Evolutionary conservation across 2,113 vertebrate species (phyloP), one percentile per base, ranked within the genome.

Genomic region (Gymnogyps californianus): DNA sequence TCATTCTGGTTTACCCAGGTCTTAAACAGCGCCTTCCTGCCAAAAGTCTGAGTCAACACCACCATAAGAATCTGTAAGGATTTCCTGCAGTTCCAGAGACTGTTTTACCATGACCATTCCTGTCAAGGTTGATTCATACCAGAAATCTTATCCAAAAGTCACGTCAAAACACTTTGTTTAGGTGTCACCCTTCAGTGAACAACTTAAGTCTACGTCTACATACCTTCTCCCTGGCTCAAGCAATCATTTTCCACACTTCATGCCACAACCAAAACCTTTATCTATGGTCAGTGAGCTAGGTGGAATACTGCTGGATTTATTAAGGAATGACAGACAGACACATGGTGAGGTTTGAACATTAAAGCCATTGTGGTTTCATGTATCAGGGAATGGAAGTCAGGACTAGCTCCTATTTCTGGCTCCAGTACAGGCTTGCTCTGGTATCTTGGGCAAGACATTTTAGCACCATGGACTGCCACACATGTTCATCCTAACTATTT

Each of bases 351-450:
- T 90, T 84, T 49, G 51, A 87, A 83, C 57, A 51, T 75, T 46
- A 81, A 58, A 90, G 83, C 40, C 65, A 82, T 36, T 87, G 72
- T 74, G 86, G 90, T 93, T 96, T 95, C 83, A 75, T 42, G 67
- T 89, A 21, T 87, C 93, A 84, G 64, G 55, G 74, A 84, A 59
- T 72, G 12, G 44, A 70, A 92, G 34, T 38, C 52, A 87, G 49
- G 70, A 52, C 47, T 42, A 65, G 61, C 46, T 96, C 69, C 80
- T 89, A 20, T 74, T 92, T 89, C 74, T 94, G 89, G 36, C 58
- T 77, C 61, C 49, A 69, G 70, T 44, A 40, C 61, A 70, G 61
- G 40, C 47, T 89, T 94, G 59, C 76, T 64, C 64, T 81, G 61
- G 32, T 59, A 58, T 58, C 74, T 40, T 77, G 62, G 71, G 55